Base-by-base conservation (phyloP, 2,888 invertebrate genomes). In the Latheticus oryzae region DNA sequence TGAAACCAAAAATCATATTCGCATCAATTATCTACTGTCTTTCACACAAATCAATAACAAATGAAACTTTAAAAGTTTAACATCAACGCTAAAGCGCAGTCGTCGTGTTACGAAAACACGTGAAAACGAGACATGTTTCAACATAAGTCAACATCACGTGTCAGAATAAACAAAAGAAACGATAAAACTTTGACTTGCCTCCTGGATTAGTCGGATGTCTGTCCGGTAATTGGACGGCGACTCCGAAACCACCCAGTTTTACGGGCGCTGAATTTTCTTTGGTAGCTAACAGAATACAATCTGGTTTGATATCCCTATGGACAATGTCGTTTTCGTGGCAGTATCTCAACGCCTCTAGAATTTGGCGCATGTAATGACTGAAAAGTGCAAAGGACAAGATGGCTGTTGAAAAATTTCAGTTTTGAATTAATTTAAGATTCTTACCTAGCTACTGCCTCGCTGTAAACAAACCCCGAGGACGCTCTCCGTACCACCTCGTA, bases 361-460 rank as follows among this genome's bases (percentile, higher is more conserved):
- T 94, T 81, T 99, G 98, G 50, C 96, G 88, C 93, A 98, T 95
- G 84, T 99, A 99, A 83, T 99, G 98, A 78, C 97, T 96, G 85
- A 1, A 83, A 82, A 56, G n/a, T 16, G 5, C 8, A 43, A 67
- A 65, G 58, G 52, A 16, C 45, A 15, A 21, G 12, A 45, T 12
- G 45, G 4, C 5, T 3, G 12, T 21, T 28, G 28, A 43, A 32
- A 47, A 47, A 33, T 47, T 35, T 24, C 21, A 62, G n/a, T n/a
- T n/a, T n/a, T n/a, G n/a, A n/a, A n/a, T n/a, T n/a, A n/a, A n/a
- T n/a, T n/a, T n/a, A n/a, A n/a, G n/a, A n/a, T n/a, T n/a, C 63
- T 84, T 82, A 96, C 97, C 97, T 97, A 64, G 97, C 96, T 48
- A 99, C 99, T 30, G 97, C 96, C 83, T 99, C 99, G 75, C 98